These are phyloP conservation scores for Dipodomys stephensi DNA, from an alignment of 2,113 vertebrate genomes.

Conservation along the genomic window DNA sequence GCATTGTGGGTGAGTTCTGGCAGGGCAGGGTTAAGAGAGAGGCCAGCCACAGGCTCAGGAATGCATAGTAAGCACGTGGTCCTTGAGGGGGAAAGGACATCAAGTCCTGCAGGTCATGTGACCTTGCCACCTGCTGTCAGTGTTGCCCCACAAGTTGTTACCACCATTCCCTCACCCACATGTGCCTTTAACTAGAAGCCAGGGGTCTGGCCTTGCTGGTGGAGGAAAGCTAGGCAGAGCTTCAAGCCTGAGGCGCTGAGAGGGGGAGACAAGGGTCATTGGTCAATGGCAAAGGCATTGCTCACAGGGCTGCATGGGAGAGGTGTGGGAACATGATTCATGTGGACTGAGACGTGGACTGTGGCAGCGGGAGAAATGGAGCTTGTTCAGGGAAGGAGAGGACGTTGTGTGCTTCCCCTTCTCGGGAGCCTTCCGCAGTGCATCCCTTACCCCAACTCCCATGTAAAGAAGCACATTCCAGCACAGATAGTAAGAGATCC, in stretches of 20 bases:
- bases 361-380: neutral
- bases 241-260: neutral
- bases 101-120: neutral
- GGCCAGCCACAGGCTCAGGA: neutral
- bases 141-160: neutral
- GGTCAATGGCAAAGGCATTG: neutral
- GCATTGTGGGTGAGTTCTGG: neutral
- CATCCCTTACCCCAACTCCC: neutral
- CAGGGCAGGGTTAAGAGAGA: neutral
- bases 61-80: neutral
- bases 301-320: neutral
- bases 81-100: neutral
- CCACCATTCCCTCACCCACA: neutral
- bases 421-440: neutral
- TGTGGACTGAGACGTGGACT: neutral
- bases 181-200: neutral
- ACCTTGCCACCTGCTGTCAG: neutral
- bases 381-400: neutral
- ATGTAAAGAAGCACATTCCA: slow-evolving; percentile 52
- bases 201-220: neutral
- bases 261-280: neutral
- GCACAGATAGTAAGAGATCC: slow-evolving; percentile 23
- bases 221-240: neutral
- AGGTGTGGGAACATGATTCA: neutral
- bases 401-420: neutral